Base-by-base conservation (phyloP, 2,888 invertebrate species). In the Phrixothrix hirtus region DNA sequence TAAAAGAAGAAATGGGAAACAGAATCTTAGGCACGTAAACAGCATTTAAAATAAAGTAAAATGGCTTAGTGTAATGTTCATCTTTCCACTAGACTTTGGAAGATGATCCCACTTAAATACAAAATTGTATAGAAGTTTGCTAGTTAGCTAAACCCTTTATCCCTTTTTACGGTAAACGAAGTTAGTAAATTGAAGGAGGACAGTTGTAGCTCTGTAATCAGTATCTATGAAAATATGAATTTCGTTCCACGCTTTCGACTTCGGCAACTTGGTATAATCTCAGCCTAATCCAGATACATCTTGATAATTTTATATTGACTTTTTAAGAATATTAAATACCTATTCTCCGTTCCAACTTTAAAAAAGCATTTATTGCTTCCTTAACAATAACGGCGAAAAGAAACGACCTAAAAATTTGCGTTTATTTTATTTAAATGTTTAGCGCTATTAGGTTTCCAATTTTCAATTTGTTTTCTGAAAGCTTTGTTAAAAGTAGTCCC, bases 1-100 rank as follows among this genome's bases (percentile, higher is more conserved):
- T 1, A 17, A 30, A 30, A 7, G 32, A 29, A n/a, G n/a, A 29
- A 25, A 27, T 7, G 29, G 41, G 10, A 27, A 12, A 41, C 38
- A 35, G 2, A n/a, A 15, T 11, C 26, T 27, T 14, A 9, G 12
- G 35, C 27, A 41, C 41, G 34, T 41, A 42, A 47, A 41, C 38
- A 15, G 21, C 41, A 15, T 34, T 43, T 34, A 32, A 15, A 25
- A 7, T 15, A 25, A 21, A 42, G 35, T 36, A 30, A 37, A 50
- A 43, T 37, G 43, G 43, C 43, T 37, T 50, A 50, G 49, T 42
- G 36, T 50, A 50, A 50, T 42, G 49, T 36, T 37, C 43, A 31
- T 39, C 48, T 48, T 48, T 41, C 39, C 48, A 32, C 39, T 32
- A 38, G 41, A 48, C 30, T 30, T 30, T 30, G 30, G 30, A 30